These are phyloP conservation scores for Centropus bengalensis DNA, from an alignment of 2,113 vertebrate genomes.

Conservation along the genomic window DNA sequence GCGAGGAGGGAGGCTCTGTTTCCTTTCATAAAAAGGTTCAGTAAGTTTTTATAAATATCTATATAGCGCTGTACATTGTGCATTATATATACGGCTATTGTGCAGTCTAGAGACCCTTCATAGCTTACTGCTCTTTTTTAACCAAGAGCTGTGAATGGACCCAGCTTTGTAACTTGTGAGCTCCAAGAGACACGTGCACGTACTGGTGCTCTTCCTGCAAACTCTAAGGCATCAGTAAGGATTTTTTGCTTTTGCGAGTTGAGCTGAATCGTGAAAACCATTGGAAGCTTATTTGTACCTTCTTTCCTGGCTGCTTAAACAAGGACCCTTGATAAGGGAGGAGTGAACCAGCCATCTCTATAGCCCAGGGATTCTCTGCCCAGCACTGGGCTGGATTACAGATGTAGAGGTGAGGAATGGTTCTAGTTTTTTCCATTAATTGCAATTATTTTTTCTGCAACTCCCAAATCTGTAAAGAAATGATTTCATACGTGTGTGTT, in stretches of 20 bases:
- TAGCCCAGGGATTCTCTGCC: not conserved
- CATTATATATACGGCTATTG: not conserved
- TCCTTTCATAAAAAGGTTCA: not conserved
- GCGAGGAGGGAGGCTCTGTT: not conserved
- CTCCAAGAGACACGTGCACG: not conserved
- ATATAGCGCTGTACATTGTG: not conserved
- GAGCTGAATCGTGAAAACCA: not conserved
- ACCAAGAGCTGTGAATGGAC: not conserved
- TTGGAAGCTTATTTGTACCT: not conserved
- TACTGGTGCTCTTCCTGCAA: not conserved
- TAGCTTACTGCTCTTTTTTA: not conserved
- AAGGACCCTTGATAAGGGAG: not conserved
- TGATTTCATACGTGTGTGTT: not conserved
- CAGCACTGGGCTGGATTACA: not conserved
- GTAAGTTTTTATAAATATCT: not conserved
- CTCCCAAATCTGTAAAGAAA: not conserved
- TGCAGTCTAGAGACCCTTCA: not conserved
- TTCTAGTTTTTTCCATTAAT: not conserved
- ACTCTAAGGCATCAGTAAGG: not conserved
- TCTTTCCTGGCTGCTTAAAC: not conserved
- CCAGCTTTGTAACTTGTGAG: not conserved
- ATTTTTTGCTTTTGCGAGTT: not conserved
- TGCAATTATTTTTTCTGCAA: not conserved
- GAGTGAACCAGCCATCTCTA: not conserved
- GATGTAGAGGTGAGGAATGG: not conserved